Evolutionary conservation across 2,888 invertebrate genomes (phyloP).

Genomic region (Clistopyga incitator): DNA sequence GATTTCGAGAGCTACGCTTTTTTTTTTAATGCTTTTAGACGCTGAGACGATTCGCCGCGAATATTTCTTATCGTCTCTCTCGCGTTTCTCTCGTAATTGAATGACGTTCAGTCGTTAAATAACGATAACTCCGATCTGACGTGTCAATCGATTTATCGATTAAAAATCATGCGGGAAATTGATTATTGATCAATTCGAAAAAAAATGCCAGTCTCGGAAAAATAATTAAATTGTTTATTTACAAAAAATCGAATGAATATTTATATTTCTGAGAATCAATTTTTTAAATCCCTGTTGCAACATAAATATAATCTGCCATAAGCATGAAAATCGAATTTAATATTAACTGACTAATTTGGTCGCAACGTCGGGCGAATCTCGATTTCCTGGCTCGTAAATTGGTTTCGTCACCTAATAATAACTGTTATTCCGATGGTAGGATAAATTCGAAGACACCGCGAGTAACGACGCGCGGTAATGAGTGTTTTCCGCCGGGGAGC

Average conservation of each 20-base stretch:
- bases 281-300: background rate
- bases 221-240: too few relatives aligned
- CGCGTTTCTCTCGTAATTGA: background rate
- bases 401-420: slow-evolving; percentile 49
- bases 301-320: background rate
- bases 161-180: slow-evolving; percentile 1
- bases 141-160: background rate
- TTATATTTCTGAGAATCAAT: background rate
- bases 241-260: background rate
- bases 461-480: slow-evolving; percentile 50
- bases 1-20: background rate
- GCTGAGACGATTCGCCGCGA: background rate
- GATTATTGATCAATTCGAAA: too few relatives aligned
- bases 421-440: slow-evolving; percentile 55
- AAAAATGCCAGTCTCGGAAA: too few relatives aligned
- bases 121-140: background rate
- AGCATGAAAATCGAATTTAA: background rate
- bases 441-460: slow-evolving; percentile 55
- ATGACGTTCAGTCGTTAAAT: background rate
- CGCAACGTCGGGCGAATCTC: background rate
- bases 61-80: background rate
- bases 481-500: slow-evolving; percentile 42
- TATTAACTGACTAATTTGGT: background rate
- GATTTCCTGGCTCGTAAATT: slow-evolving; percentile 36
- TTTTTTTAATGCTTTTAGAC: background rate